These are phyloP conservation scores for Papilio elwesi DNA, from an alignment of 2,888 invertebrate species.

Conservation along the genomic window DNA sequence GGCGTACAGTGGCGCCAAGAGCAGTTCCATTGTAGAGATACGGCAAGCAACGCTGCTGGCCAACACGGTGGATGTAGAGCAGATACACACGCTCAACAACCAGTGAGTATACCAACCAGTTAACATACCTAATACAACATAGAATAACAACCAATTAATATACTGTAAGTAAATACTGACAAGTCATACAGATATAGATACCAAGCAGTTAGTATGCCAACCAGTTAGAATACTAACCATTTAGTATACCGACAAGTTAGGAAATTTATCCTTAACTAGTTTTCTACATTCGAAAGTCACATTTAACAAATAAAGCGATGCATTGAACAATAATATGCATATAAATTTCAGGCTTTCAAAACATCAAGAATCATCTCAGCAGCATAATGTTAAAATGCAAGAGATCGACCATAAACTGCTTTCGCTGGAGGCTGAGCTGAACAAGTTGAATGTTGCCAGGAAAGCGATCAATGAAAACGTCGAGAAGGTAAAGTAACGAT, in stretches of 20 bases:
- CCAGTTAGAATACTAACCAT: not conserved
- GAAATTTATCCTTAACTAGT: no score
- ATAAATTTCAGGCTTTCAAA: constrained; percentile 51
- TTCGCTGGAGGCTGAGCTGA: constrained; percentile 60
- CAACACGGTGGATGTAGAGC: constrained; percentile 83
- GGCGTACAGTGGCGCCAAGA: constrained; percentile 86
- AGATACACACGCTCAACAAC: constrained; percentile 63
- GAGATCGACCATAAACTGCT: constrained; percentile 62
- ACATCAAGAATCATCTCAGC: constrained; percentile 53
- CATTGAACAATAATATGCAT: not conserved
- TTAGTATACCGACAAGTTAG: not conserved
- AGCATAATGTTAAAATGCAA: constrained; percentile 54
- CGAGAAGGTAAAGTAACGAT: constrained; percentile 57
- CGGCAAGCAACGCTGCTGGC: constrained; percentile 81
- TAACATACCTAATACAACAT: not conserved
- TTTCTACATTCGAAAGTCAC: no score
- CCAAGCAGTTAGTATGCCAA: not conserved
- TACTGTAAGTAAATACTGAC: not conserved
- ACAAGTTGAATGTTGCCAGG: constrained; percentile 58
- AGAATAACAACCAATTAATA: not conserved
- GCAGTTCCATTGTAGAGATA: constrained; percentile 83
- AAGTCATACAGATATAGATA: no score
- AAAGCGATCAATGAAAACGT: constrained; percentile 66
- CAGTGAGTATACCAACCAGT: constrained; percentile 56
- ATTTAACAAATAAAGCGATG: no score